These are phyloP conservation scores for Xenopus petersii DNA, from an alignment of 2,797 vertebrate species.

Conservation along the genomic window DNA sequence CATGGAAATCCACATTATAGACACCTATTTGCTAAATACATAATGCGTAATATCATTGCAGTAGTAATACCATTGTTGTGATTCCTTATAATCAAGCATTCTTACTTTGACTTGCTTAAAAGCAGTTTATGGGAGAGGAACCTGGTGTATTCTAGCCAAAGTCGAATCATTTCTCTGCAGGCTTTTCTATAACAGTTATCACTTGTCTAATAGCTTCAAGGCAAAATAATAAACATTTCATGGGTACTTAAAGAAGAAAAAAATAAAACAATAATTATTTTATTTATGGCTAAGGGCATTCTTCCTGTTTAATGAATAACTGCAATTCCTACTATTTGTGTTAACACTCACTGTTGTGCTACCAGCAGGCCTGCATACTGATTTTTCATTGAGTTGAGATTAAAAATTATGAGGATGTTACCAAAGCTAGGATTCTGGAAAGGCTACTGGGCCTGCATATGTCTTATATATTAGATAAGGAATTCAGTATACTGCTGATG, in stretches of 20 bases:
- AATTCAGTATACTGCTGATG: too few species aligned
- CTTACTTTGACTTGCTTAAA: neutral
- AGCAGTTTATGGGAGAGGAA: conserved; percentile 16
- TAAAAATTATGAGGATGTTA: neutral
- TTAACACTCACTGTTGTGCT: neutral
- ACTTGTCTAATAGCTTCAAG: conserved; percentile 9
- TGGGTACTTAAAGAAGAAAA: neutral
- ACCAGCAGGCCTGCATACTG: neutral
- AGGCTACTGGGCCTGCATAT: too few species aligned
- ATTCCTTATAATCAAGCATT: too few species aligned
- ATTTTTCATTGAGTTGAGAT: neutral
- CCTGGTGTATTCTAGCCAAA: conserved; percentile 13
- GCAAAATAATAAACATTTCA: conserved; percentile 10
- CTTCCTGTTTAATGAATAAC: conserved; percentile 24
- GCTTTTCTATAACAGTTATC: conserved; percentile 12
- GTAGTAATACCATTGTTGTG: too few species aligned
- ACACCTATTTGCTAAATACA: too few species aligned
- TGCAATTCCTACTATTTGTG: neutral
- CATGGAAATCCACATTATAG: too few species aligned
- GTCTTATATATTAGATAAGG: too few species aligned
- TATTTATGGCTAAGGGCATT: conserved; percentile 8
- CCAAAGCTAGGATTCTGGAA: too few species aligned
- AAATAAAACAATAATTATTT: neutral
- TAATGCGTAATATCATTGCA: too few species aligned
- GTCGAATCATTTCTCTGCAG: neutral